phyloP scores from a whole-genome alignment of 2,888 invertebrate species.

The Drosophila kambysellisi region DNA sequence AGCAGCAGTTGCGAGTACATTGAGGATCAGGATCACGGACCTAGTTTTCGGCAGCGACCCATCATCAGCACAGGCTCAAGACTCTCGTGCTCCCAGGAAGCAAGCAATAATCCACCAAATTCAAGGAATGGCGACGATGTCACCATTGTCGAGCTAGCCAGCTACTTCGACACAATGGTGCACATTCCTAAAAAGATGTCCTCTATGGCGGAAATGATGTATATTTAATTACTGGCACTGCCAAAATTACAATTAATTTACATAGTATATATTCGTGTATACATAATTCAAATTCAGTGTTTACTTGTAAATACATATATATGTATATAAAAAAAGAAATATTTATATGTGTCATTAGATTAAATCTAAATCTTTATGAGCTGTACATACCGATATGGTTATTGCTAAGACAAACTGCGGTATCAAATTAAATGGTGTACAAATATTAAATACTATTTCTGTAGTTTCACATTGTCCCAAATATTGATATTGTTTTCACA shows the following conservation, averaged over 20 bases:
- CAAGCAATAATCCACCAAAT: conserved; percentile 85
- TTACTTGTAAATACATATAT: conserved; percentile 35
- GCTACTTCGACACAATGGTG: conserved; percentile 97
- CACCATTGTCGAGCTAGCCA: conserved; percentile 96
- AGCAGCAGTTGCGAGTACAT: conserved; percentile 4
- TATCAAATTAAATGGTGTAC: conserved; percentile 21
- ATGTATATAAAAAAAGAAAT: conserved; percentile 3
- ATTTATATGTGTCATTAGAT: conserved; percentile 40
- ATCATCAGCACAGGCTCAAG: conserved; percentile 21
- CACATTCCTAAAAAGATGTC: conserved; percentile 99
- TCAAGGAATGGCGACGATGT: conserved; percentile 87
- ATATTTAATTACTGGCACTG: conserved; percentile 88
- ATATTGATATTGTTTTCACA: neutral
- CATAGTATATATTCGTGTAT: conserved; percentile 6
- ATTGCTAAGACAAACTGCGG: conserved; percentile 15
- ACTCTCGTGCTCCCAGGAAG: conserved; percentile 91
- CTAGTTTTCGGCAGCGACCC: conserved; percentile 8
- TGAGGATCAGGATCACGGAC: conserved; percentile 6
- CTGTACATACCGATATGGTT: conserved; percentile 32
- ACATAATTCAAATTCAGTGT: conserved; percentile 10
- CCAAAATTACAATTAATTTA: conserved; percentile 10
- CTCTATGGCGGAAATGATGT: conserved; percentile 99
- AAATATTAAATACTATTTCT: conserved; percentile 12
- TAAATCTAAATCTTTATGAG: conserved; percentile 17
- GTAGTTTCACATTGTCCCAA: neutral